Percentiles rank a stretch among this genome's conserved stretches.
phyloP scores from a whole-genome alignment of 2,888 invertebrate genomes.

The Nowickia ferox region DNA sequence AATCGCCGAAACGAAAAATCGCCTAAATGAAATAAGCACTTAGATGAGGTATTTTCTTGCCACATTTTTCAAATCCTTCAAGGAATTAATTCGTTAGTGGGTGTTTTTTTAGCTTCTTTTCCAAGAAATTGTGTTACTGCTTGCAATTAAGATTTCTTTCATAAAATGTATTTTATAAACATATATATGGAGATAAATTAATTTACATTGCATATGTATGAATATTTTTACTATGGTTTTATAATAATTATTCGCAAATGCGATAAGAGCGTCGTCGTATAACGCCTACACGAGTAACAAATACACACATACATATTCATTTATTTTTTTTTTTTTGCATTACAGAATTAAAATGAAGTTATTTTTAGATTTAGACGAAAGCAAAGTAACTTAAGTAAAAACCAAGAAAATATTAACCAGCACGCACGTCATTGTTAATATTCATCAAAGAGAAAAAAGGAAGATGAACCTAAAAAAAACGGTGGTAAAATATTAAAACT shows the following conservation, averaged over 20 bases:
- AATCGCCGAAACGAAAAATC: too few species aligned
- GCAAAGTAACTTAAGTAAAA: neutral
- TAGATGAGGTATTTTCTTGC: neutral
- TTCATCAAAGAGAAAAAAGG: slow-evolving; percentile 10
- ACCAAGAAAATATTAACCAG: slow-evolving; percentile 27
- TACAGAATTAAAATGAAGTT: slow-evolving; percentile 2
- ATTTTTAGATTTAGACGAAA: slow-evolving; percentile 57
- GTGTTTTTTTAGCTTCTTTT: slow-evolving; percentile 35
- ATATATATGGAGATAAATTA: slow-evolving; percentile 7
- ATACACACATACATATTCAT: neutral
- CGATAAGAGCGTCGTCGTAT: slow-evolving; percentile 47
- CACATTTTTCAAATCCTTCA: slow-evolving; percentile 14
- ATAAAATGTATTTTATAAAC: neutral
- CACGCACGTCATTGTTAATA: slow-evolving; percentile 64
- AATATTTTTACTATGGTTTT: neutral
- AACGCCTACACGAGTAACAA: slow-evolving; percentile 62
- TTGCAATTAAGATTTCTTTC: neutral
- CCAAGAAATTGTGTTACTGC: slow-evolving; percentile 56
- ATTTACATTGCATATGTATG: slow-evolving; percentile 14
- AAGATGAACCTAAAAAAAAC: neutral
- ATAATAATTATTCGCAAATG: neutral
- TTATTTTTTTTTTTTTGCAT: slow-evolving; percentile 15
- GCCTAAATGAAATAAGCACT: too few species aligned
- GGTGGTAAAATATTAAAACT: slow-evolving; percentile 1
- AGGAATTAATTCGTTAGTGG: slow-evolving; percentile 26